Evolutionary conservation across 2,888 invertebrate species (phyloP).

Genomic region (Philhelius pedissequus): DNA sequence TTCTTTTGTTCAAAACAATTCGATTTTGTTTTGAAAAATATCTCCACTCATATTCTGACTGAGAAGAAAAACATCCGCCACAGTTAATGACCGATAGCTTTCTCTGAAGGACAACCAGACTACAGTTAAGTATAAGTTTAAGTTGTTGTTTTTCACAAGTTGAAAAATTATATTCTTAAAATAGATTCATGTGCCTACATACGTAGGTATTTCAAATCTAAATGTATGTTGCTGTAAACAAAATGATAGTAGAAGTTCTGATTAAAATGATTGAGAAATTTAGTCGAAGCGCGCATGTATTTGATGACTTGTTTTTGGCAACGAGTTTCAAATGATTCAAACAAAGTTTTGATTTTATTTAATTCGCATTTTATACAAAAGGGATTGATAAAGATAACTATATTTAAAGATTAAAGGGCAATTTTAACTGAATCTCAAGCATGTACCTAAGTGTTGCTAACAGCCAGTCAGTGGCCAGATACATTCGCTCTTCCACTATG

Average conservation of each 20-base stretch:
- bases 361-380: not conserved
- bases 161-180: not conserved
- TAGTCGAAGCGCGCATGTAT: not conserved
- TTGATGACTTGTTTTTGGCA: not conserved
- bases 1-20: not conserved
- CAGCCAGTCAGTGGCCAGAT: too few relatives aligned
- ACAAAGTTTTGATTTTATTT: not conserved
- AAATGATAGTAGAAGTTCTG: not conserved
- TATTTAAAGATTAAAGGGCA: not conserved
- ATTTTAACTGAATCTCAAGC: not conserved
- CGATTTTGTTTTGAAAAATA: not conserved
- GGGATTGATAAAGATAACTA: slow-evolving; percentile 1
- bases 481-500: too few relatives aligned
- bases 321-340: not conserved
- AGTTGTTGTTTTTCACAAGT: not conserved
- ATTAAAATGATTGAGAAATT: not conserved
- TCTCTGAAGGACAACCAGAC: slow-evolving; percentile 7
- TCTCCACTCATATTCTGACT: not conserved
- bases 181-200: too few relatives aligned
- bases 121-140: not conserved
- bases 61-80: not conserved
- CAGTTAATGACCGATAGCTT: slow-evolving; percentile 16
- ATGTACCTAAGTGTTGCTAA: too few relatives aligned
- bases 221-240: not conserved
- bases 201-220: not conserved